Base-by-base conservation (phyloP, 2,797 vertebrate species). In the Poliocrania exsul region DNA sequence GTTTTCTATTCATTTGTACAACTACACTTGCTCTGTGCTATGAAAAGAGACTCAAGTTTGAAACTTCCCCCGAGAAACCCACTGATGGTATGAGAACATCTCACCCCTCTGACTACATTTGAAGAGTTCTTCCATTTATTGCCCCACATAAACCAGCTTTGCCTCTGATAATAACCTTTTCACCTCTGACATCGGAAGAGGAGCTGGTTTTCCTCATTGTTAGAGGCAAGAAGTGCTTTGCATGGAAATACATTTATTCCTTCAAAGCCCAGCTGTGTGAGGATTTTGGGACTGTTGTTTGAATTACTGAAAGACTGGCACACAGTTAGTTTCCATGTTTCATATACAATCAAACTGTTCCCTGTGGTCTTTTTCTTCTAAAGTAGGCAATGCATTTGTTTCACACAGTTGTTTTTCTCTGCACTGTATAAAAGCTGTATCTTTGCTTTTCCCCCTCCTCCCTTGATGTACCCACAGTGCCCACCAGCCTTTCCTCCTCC, bases 211-310 rank as follows among this genome's bases (percentile, higher is more conserved):
- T 38, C 66, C 67, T 87, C 53, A 16, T 15, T 64, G 67, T 46
- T 28, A 46, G 75, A 50, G 64, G 37, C 42, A 19, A 60, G 44
- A 65, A 88, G 16, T 67, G 64, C 26, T 90, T 75, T 78, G 49
- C 24, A 6, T 21, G 38, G 62, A 53, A 50, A 61, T 29, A 28
- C 61, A 24, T 25, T 2, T 16, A 6, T 49, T 77, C 0, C 0
- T 37, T 77, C 47, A 54, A 58, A 73, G 40, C 47, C 40, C 17
- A 6, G 10, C 49, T 37, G 4, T 10, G 28, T 15, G 40, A 71
- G 46, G 61, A 10, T 66, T 74, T 82, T 25, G 56, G 73, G 42
- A 2, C 14, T n/a, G 11, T 13, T 42, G 40, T 42, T 42, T n/a
- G 26, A n/a, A 10, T 33, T 44, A 2, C 17, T 57, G 54, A 38